phyloP scores from a whole-genome alignment of 1,140 invertebrate species.

The Fopius arisanus region DNA sequence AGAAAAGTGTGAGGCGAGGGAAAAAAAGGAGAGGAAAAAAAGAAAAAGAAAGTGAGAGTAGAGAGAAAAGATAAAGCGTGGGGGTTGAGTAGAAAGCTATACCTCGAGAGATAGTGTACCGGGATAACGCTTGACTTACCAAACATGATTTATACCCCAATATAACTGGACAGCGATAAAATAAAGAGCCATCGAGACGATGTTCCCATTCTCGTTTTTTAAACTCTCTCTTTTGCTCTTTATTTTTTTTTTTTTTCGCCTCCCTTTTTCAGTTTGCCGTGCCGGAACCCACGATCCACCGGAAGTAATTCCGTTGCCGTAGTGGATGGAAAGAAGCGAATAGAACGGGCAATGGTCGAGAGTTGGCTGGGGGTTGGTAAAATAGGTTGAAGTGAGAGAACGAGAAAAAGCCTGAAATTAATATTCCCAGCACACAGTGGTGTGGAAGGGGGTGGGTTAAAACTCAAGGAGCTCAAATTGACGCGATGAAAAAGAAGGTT shows the following conservation, averaged over 20 bases:
- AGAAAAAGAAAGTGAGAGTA: background rate
- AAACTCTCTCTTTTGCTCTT: background rate
- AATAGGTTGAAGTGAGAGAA: slow-evolving; percentile 6
- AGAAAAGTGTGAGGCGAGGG: background rate
- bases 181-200: slow-evolving; percentile 40
- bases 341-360: background rate
- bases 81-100: slow-evolving; percentile 27
- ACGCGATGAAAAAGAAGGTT: slow-evolving; percentile 9
- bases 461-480: background rate
- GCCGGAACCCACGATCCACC: slow-evolving; percentile 9
- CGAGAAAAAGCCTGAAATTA: background rate
- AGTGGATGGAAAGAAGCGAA: background rate
- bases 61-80: slow-evolving; percentile 37
- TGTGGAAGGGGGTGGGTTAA: background rate
- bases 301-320: slow-evolving; percentile 14
- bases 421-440: background rate
- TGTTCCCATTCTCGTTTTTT: slow-evolving; percentile 10
- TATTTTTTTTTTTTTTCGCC: background rate
- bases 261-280: slow-evolving; percentile 9
- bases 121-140: slow-evolving; percentile 43
- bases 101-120: slow-evolving; percentile 36
- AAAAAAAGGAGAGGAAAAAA: background rate
- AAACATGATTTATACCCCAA: slow-evolving; percentile 53
- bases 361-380: background rate
- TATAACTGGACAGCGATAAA: slow-evolving; percentile 53